Base-by-base conservation (phyloP, 2,113 vertebrate species). In the Solenodon paradoxus region DNA sequence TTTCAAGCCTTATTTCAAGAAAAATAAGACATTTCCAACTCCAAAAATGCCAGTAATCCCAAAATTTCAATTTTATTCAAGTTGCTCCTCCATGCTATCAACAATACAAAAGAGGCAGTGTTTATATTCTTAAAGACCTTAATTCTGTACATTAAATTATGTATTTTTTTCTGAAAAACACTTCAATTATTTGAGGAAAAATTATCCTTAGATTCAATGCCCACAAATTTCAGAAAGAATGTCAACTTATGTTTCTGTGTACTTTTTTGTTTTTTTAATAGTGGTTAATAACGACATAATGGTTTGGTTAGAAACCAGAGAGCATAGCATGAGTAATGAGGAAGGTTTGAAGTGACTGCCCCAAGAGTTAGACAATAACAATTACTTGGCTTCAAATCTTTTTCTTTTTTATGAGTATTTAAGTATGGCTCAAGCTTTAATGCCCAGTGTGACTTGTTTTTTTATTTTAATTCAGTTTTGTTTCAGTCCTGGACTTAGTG, bases 21-120 rank as follows among this genome's bases (percentile, higher is more conserved):
- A 90, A 93, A 95, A 71, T 22, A 88, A 69, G 92, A 38, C 78
- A 63, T 84, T 32, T 92, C 55, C 57, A 85, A 75, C 59, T 92
- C 71, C 35, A 47, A 83, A 92, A 86, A 78, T 95, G 35, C 88
- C 64, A 53, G 51, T 64, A 69, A 57, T 59, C 61, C 24, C 47
- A 45, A 35, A 81, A 90, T 95, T 92, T 95, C 88, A 92, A 2
- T 87, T 82, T 96, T 69, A 83, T 83, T 92, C 22, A 45, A 59
- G 69, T 47, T 74, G 22, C 26, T 82, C 45, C 61, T 64, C 30
- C 24, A 68, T 57, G 79, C 38, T 49, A 40, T 90, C 72, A 66
- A 13, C 24, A 47, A 59, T 35, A 20, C 9, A n/a, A 55, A 79
- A 53, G 63, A 86, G 22, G 30, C 63, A 20, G 42, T 63, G 1